These are phyloP conservation scores for Drosophila differens DNA, from an alignment of 2,888 invertebrate genomes.

Conservation along the genomic window DNA sequence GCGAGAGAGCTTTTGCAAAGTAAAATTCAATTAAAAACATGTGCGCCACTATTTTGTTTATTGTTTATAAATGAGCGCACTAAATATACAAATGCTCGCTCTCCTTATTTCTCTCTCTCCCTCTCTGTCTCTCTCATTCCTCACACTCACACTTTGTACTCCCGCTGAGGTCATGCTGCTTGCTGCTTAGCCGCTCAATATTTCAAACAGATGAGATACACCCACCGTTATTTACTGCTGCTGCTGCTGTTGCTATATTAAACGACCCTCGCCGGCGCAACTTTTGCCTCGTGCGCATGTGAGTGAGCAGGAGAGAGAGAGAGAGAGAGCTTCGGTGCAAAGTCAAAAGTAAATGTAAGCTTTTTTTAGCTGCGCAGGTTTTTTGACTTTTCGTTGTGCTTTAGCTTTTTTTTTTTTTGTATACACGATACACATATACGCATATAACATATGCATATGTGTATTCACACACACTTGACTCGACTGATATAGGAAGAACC, in stretches of 20 bases:
- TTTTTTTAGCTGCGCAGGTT: slow-evolving; percentile 53
- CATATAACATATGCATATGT: slow-evolving; percentile 25
- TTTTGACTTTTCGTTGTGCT: slow-evolving; percentile 51
- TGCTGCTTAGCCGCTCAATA: slow-evolving; percentile 22
- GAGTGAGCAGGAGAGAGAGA: slow-evolving; percentile 11
- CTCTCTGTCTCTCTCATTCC: not conserved
- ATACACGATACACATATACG: slow-evolving; percentile 8
- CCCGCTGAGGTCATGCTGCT: slow-evolving; percentile 64
- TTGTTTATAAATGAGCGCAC: slow-evolving; percentile 79
- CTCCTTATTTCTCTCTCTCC: slow-evolving; percentile 5
- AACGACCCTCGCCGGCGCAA: slow-evolving; percentile 69
- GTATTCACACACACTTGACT: slow-evolving; percentile 21
- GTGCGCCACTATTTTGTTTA: slow-evolving; percentile 78
- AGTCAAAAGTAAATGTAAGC: slow-evolving; percentile 60
- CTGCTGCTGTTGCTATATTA: slow-evolving; percentile 28
- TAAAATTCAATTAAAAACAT: slow-evolving; percentile 78
- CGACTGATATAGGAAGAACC: slow-evolving; percentile 84
- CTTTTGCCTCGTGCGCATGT: slow-evolving; percentile 39
- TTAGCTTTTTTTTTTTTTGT: slow-evolving; percentile 37
- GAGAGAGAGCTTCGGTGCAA: slow-evolving; percentile 44
- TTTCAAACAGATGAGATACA: slow-evolving; percentile 27
- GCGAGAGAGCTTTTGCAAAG: slow-evolving; percentile 48
- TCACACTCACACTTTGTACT: slow-evolving; percentile 24
- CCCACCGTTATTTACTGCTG: slow-evolving; percentile 40
- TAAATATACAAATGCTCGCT: slow-evolving; percentile 27